Evolutionary conservation across 2,888 invertebrate species (phyloP).

Genomic region (Microdon myrmicae): DNA sequence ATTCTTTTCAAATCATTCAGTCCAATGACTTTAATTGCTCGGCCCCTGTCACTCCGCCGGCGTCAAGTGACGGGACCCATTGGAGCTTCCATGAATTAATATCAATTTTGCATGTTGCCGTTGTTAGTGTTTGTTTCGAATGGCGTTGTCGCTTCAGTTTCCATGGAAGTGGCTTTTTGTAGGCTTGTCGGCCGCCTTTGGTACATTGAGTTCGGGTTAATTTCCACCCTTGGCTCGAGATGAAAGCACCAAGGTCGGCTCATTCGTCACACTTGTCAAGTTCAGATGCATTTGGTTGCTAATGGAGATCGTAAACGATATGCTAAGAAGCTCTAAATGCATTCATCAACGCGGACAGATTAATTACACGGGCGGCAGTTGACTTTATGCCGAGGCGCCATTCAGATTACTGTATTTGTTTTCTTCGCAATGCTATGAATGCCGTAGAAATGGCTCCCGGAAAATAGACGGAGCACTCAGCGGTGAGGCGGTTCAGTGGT

Average conservation of each 20-base stretch:
- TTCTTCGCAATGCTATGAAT: no score
- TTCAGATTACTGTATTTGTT: no score
- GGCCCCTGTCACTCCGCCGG: neutral
- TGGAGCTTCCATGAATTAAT: conserved; percentile 64
- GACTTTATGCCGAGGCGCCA: no score
- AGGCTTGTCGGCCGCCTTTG: conserved; percentile 36
- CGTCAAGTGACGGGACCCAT: neutral
- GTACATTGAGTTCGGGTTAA: conserved; percentile 41
- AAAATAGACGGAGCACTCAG: no score
- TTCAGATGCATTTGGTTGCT: conserved; percentile 45
- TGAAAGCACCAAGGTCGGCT: conserved; percentile 46
- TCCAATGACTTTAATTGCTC: conserved; percentile 43
- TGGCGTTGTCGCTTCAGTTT: conserved; percentile 49
- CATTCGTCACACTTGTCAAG: conserved; percentile 52
- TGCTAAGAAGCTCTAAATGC: conserved; percentile 45
- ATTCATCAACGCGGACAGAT: conserved; percentile 23
- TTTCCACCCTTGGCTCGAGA: conserved; percentile 50
- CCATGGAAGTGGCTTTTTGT: conserved; percentile 36
- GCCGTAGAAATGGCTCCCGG: no score
- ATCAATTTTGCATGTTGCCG: conserved; percentile 66
- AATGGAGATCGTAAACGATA: conserved; percentile 34
- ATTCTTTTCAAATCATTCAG: conserved; percentile 41
- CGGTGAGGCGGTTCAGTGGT: no score
- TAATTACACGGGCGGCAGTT: conserved; percentile 25
- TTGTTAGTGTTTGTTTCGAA: conserved; percentile 54